Evolutionary conservation across 2,888 invertebrate genomes (phyloP), one percentile per base, ranked within the genome.

Genomic region (Oscheius sp.): DNA sequence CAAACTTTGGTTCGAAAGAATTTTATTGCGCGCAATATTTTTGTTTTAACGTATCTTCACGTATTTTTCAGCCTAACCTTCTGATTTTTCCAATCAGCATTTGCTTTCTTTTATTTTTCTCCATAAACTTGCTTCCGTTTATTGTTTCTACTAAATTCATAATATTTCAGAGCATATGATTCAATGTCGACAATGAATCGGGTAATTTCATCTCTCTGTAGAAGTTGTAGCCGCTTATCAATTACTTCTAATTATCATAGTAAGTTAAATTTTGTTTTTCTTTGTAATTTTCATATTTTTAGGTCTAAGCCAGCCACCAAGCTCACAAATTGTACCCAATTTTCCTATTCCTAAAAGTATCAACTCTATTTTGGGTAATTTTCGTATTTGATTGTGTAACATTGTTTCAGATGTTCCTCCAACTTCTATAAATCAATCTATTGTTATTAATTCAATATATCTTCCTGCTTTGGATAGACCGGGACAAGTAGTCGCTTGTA

Each of bases 401-500:
- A 5, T 16, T 63, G 6, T 7, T 43, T 63, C 6, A 53, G 52
- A 49, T 52, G 29, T 49, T 29, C 52, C 66, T 16, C 29, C 66
- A n/a, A 25, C 66, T 21, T 29, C 29, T n/a, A n/a, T 23, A 43
- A 7, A 29, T 49, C 66, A 66, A 23, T 13, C 52, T 2, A 16
- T 29, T 6, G 53, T n/a, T 21, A 18, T 16, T 7, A 69, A 35
- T 45, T 61, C 75, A 2, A 66, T 76, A 5, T 70, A 76, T 9
- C 73, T 77, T 25, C 80, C 80, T 23, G 52, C 76, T 5, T 64
- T 76, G 6, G 76, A 80, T 9, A 80, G 76, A 64, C 59, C 76
- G 0, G 74, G 74, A 46, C 69, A 74, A 69, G 76, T 76, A 45
- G 2, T 16, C 1, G 7, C 1, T 41, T 12, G n/a, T 59, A 5